Evolutionary conservation across 2,797 vertebrate genomes (phyloP), one percentile per base, ranked within the genome.

Genomic region (Zenarchopterus dispar): DNA sequence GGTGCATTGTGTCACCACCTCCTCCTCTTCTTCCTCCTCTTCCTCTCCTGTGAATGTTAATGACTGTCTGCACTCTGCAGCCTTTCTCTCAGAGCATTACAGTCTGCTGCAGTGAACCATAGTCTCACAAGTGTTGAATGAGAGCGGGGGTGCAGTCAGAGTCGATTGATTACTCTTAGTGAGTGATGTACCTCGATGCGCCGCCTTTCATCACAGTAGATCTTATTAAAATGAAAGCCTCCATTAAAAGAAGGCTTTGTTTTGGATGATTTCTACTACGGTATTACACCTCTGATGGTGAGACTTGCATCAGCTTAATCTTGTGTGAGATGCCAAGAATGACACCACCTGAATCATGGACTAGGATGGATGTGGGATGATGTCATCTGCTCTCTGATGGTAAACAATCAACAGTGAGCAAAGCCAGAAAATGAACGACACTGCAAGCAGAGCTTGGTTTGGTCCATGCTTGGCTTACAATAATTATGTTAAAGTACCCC

Each of bases 41-140:
- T 78, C 78, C 73, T 85, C 84, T 80, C 78, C 59, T 70, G 82
- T 89, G 89, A 91, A 89, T 89, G 73, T 89, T 88, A 91, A 92
- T 90, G 85, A 85, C 70, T 73, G 84, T 78, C 80, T 84, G 67
- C 84, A 80, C 70, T 81, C 78, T 82, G 84, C 84, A 88, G 84
- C 79, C 77, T 82, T 80, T 79, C 67, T 84, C 73, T 87, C 69
- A 22, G 50, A 82, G 81, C 70, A 57, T 84, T 77, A 70, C 73
- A 72, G 61, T 78, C 72, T 81, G 81, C 87, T 88, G 88, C 86
- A 88, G 70, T 84, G 72, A 87, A 80, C 68, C 80, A 19, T 57
- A 72, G 70, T 69, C 55, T 75, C 54, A 6, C 8, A 23, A 55
- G 33, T 75, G 39, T 49, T 70, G 49, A 82, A 68, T 64, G 46